Base-by-base conservation (phyloP, 2,797 vertebrate species). In the Semotilus atromaculatus region DNA sequence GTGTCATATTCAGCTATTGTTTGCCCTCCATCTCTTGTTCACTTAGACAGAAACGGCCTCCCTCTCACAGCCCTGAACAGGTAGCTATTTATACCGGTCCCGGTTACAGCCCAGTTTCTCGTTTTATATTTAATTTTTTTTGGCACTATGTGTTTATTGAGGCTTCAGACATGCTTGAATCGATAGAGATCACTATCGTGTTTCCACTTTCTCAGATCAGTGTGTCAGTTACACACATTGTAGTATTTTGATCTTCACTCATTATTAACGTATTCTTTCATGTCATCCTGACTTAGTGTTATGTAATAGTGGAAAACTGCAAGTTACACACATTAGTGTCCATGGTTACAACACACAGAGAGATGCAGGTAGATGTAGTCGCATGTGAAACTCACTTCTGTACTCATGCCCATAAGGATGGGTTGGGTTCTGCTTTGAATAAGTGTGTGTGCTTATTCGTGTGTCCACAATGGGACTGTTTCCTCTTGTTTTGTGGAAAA, bases 1-100 rank as follows among this genome's bases (percentile, higher is more conserved):
- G 83, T 87, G 83, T 83, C 86, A 85, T 79, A 75, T 86, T 81
- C 58, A 55, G 23, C 85, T 68, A 31, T 62, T 77, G 64, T 76
- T 68, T 81, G 36, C 26, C 60, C 14, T 83, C 21, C 71, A 36
- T 80, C 60, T 78, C 45, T 73, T 73, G 67, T 51, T 77, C 74
- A 21, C 31, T 72, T 72, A 13, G 62, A 81, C 4, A 19, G 29
- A 73, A 64, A 62, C 67, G 53, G 55, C 26, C 58, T 70, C 80
- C 81, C 72, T 75, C 14, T 77, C 73, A 19, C 34, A 45, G 10
- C 29, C 51, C 13, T 58, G 68, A 75, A 74, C 70, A 84, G 81
- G 55, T 76, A 48, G 45, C 45, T 5, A 31, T 72, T 55, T 36
- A 38, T 60, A 72, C 53, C 7, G 26, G 10, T 29, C 14, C 14